Evolutionary conservation across 1,140 invertebrate species (phyloP).

Genomic region (Scaptomyza pallida): DNA sequence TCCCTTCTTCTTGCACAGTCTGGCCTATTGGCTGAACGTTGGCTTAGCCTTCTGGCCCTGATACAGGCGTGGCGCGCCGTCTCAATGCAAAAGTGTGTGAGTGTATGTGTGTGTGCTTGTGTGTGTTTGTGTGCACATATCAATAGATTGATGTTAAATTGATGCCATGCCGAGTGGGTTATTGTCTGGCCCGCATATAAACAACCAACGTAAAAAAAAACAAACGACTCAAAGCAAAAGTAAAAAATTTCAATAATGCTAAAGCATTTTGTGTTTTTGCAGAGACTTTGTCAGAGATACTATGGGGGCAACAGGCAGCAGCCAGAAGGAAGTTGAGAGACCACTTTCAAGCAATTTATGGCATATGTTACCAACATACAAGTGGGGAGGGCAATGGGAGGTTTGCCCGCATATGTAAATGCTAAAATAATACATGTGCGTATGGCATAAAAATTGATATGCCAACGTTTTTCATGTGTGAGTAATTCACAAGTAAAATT

Average conservation of each 20-base stretch:
- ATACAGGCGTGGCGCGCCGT: no score
- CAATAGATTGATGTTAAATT: conserved; percentile 80
- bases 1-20: no score
- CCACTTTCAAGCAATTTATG: conserved; percentile 79
- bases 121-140: conserved; percentile 29
- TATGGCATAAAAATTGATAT: conserved; percentile 80
- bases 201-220: conserved; percentile 52
- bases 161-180: conserved; percentile 74
- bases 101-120: conserved; percentile 17
- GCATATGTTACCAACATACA: conserved; percentile 78
- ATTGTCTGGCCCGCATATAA: conserved; percentile 80
- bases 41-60: no score
- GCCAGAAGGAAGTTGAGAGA: conserved; percentile 53
- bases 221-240: conserved; percentile 40
- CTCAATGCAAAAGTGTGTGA: no score
- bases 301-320: conserved; percentile 32
- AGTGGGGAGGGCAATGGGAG: no score
- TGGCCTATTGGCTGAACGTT: no score
- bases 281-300: conserved; percentile 39
- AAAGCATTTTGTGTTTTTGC: conserved; percentile 54
- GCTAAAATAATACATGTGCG: conserved; percentile 78
- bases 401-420: conserved; percentile 68
- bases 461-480: conserved; percentile 77
- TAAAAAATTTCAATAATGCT: conserved; percentile 78
- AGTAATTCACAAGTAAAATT: conserved; percentile 80